These are phyloP conservation scores for Eilema depressum DNA, from an alignment of 2,888 invertebrate species.

Conservation along the genomic window DNA sequence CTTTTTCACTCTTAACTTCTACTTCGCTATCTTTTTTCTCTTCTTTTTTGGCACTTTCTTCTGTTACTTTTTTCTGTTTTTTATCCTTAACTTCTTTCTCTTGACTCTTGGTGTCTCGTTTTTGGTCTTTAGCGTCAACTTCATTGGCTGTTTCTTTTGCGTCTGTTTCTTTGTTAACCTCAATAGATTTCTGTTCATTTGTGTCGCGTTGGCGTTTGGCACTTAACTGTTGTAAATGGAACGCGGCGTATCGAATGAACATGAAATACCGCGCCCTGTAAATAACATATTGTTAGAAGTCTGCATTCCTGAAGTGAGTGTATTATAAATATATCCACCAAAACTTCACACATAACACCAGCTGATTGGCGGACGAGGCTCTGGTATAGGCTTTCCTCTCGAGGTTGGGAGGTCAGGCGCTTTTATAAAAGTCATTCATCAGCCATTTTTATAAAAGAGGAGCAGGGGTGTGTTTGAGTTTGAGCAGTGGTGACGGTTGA, in stretches of 20 bases:
- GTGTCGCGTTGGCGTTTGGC: slow-evolving; percentile 87
- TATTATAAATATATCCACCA: background rate
- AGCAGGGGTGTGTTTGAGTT: no score
- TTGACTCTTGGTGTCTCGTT: slow-evolving; percentile 59
- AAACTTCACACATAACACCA: no score
- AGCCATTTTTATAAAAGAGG: no score
- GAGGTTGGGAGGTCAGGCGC: no score
- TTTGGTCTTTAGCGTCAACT: slow-evolving; percentile 60
- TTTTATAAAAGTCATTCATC: no score
- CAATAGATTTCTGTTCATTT: slow-evolving; percentile 74
- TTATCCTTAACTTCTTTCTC: slow-evolving; percentile 68
- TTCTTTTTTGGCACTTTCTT: slow-evolving; percentile 70
- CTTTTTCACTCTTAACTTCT: slow-evolving; percentile 61
- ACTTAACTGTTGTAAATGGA: slow-evolving; percentile 96
- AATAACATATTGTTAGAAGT: slow-evolving; percentile 31
- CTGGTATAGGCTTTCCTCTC: no score
- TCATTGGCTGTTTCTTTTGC: slow-evolving; percentile 67
- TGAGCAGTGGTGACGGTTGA: no score
- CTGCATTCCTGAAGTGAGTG: background rate
- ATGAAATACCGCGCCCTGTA: slow-evolving; percentile 94
- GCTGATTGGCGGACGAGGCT: no score
- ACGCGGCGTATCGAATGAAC: slow-evolving; percentile 98
- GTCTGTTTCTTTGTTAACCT: slow-evolving; percentile 74
- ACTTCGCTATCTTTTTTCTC: slow-evolving; percentile 53
- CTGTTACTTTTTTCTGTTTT: slow-evolving; percentile 66